Conservation (phyloP, 2,888 invertebrate species). For the Chaetogeoica ovagalla region DNA sequence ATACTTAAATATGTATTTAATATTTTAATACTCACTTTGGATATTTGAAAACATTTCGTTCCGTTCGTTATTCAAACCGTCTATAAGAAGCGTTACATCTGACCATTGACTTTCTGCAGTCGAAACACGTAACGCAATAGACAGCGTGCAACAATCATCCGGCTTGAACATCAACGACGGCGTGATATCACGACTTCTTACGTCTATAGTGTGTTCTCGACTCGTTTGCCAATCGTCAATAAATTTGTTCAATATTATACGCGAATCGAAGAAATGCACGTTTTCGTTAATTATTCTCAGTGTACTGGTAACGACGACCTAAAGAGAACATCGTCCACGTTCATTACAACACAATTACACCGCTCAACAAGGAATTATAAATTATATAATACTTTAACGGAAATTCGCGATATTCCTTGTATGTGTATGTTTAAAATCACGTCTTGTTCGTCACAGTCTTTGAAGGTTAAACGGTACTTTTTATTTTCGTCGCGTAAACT, state of each 20-base stretch:
- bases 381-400: not conserved
- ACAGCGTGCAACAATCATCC: not conserved
- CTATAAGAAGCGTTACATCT: not conserved
- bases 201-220: not conserved
- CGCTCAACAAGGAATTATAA: not conserved
- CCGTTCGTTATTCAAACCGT: not conserved
- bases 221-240: no score
- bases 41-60: not conserved
- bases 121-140: not conserved
- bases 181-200: not conserved
- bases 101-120: not conserved
- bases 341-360: no score
- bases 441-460: not conserved
- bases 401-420: not conserved
- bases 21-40: not conserved
- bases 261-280: not conserved
- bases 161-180: conserved; percentile 10
- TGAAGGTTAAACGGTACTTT: not conserved
- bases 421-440: not conserved
- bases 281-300: conserved; percentile 3
- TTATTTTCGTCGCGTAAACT: not conserved
- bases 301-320: conserved; percentile 7
- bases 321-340: not conserved
- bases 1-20: no score
- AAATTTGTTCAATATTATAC: not conserved